Evolutionary conservation across 2,888 invertebrate genomes (phyloP), one percentile per base, ranked within the genome.

Genomic region (Nipponacmea schrenckii): DNA sequence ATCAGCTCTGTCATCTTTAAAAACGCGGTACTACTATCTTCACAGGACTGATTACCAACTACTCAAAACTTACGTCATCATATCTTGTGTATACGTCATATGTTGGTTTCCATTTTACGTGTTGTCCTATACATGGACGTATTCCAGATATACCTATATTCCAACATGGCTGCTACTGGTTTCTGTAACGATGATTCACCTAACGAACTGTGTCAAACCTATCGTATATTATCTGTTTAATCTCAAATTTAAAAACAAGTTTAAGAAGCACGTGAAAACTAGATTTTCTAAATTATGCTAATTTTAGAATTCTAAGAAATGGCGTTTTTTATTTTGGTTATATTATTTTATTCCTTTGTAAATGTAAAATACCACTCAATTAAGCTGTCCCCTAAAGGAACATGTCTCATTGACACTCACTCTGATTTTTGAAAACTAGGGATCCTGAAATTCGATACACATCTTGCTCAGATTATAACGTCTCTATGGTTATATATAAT

Each of bases 71-170:
- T 78, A 78, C 67, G 71, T 79, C 1, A 27, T 81, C 5, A 70
- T 79, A 17, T 69, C 79, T 1, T 65, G 64, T 12, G 66, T 74
- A 14, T 82, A 79, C 70, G 68, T 79, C n/a, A 48, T 68, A 1
- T 46, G 77, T 1, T 84, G 84, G 84, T 64, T 79, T 15, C 82
- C 82, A 2, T 81, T 81, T 70, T 27, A 81, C 15, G 72, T 80
- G 17, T 56, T 79, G 0, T 79, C 72, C 17, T 79, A 79, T 46
- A 68, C 80, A n/a, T 71, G 74, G 71, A 67, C 75, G 1, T 75
- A 74, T 64, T 73, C 75, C 26, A 74, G 77, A 15, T 79, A 74
- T 68, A 74, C 66, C 45, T 71, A 73, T 3, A 71, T 75, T 12
- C 63, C 73, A 8, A 71, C 26, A 24, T 50, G 68, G 24, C 24